phyloP scores from a whole-genome alignment of 2,888 invertebrate species.

The Andrena bicolor region DNA sequence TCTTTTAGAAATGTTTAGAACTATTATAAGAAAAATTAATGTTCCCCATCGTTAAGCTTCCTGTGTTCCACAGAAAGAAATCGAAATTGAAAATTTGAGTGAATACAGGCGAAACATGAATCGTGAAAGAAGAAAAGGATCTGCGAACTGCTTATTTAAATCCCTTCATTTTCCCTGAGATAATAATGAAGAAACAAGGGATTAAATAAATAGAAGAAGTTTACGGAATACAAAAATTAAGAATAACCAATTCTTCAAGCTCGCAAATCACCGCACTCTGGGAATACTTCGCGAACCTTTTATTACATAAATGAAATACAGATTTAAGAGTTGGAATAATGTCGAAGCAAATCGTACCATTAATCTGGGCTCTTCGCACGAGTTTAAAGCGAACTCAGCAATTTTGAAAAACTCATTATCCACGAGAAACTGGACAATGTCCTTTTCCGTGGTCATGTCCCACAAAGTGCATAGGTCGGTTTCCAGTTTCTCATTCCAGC shows the following conservation, averaged over 20 bases:
- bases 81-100: no score
- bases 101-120: no score
- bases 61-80: no score
- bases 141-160: neutral
- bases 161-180: neutral
- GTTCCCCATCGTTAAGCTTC: no score
- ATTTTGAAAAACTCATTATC: conserved; percentile 89
- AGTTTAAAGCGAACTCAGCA: conserved; percentile 87
- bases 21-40: no score
- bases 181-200: neutral
- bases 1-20: no score
- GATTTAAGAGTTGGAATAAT: neutral
- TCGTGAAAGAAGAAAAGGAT: no score
- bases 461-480: conserved; percentile 91
- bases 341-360: conserved; percentile 80
- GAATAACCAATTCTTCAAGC: neutral
- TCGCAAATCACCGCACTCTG: conserved; percentile 7
- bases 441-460: conserved; percentile 94
- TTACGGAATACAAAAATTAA: neutral
- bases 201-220: neutral
- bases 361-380: conserved; percentile 88
- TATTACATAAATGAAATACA: conserved; percentile 41
- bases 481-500: conserved; percentile 89
- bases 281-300: conserved; percentile 12
- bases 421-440: conserved; percentile 90